These are phyloP conservation scores for Nebria brevicollis DNA, from an alignment of 2,888 invertebrate genomes.

Conservation along the genomic window DNA sequence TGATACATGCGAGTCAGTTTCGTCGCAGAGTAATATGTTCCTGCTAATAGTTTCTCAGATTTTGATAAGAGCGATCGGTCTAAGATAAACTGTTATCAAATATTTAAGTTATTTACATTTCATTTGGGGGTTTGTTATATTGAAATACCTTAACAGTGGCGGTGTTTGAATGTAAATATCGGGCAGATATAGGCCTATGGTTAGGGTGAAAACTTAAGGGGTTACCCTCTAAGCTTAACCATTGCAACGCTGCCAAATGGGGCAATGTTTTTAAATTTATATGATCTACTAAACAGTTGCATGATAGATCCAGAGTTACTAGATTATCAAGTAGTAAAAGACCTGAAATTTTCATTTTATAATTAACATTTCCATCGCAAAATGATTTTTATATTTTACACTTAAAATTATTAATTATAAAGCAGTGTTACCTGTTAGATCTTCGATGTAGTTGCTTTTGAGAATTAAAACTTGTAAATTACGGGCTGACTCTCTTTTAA, in stretches of 20 bases:
- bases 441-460: conserved; percentile 73
- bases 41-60: conserved; percentile 65
- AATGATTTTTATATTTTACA: no score
- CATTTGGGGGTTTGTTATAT: not conserved
- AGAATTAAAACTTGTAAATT: conserved; percentile 69
- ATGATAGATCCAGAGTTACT: conserved; percentile 70
- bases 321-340: conserved; percentile 67
- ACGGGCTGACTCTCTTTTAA: conserved; percentile 67
- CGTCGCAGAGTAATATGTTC: conserved; percentile 58
- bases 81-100: conserved; percentile 64
- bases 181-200: conserved; percentile 67
- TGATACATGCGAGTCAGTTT: conserved; percentile 48
- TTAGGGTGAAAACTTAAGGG: conserved; percentile 71
- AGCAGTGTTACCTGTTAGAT: conserved; percentile 52
- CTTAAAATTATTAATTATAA: not conserved
- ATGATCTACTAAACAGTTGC: conserved; percentile 73
- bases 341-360: conserved; percentile 55
- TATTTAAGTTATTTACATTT: conserved; percentile 9
- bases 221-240: conserved; percentile 70
- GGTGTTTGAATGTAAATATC: conserved; percentile 68
- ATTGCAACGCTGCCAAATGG: conserved; percentile 66
- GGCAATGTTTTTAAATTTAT: conserved; percentile 67
- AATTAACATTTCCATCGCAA: not conserved
- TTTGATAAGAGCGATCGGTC: conserved; percentile 67
- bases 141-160: conserved; percentile 62